A percentile compares a stretch with the other conserved stretches of the same genome.
Evolutionary conservation across 64 coral and sea anemone genomes (phyloP).

Genomic region (Acropora tenuis): DNA sequence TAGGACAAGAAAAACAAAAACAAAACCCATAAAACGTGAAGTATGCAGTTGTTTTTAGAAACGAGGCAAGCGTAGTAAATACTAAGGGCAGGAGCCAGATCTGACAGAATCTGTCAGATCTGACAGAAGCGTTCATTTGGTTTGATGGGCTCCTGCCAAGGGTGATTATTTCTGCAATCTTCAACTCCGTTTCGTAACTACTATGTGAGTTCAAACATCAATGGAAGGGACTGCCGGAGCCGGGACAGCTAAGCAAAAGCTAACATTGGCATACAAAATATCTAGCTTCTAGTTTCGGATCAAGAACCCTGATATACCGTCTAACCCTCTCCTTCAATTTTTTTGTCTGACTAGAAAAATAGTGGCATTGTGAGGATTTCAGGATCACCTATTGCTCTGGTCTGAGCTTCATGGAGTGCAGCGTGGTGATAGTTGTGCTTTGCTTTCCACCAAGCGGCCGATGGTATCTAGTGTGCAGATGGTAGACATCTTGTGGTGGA

Average conservation of each 20-base stretch:
- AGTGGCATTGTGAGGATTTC: constrained; percentile 24
- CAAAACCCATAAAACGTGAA: background rate
- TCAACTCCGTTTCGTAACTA: background rate
- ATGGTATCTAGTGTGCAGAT: constrained; percentile 1
- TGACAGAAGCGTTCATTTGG: too few relatives aligned
- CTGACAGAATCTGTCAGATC: too few relatives aligned
- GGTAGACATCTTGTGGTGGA: constrained; percentile 13
- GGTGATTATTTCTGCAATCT: constrained; percentile 4
- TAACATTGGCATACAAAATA: constrained; percentile 10
- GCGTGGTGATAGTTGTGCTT: constrained; percentile 30
- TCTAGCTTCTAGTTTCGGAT: background rate
- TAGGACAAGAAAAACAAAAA: background rate
- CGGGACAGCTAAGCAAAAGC: background rate
- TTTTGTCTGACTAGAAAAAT: constrained; percentile 26
- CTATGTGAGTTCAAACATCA: background rate
- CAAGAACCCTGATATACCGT: constrained; percentile 17
- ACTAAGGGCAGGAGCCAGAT: background rate
- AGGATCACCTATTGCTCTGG: constrained; percentile 9
- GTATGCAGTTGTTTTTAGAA: background rate
- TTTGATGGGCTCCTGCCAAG: background rate
- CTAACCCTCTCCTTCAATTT: constrained; percentile 23
- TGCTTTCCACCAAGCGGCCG: constrained; percentile 10
- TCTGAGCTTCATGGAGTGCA: background rate
- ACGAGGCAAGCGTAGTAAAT: constrained; percentile 4
- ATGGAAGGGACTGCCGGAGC: constrained; percentile 16